Percentiles rank a stretch among this genome's conserved stretches.
Evolutionary conservation across 2,797 vertebrate species (phyloP).

Genomic region (Helarctos malayanus): DNA sequence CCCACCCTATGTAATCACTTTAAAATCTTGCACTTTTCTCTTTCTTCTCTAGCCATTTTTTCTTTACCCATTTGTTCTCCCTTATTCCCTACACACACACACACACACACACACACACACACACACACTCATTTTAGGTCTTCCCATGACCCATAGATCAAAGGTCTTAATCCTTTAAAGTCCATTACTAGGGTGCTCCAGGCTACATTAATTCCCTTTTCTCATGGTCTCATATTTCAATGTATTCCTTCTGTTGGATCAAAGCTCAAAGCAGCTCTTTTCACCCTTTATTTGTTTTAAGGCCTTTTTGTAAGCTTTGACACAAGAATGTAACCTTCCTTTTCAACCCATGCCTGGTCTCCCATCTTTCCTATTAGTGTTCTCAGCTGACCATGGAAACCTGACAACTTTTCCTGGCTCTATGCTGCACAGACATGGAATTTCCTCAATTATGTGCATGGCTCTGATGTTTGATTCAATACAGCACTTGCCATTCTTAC

Average conservation of each 20-base stretch:
- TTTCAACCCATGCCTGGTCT: background rate
- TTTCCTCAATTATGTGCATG: constrained; percentile 33
- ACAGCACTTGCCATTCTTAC: constrained; percentile 51
- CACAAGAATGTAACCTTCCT: constrained; percentile 16
- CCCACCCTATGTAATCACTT: background rate
- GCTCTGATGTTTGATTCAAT: background rate
- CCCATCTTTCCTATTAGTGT: constrained; percentile 19
- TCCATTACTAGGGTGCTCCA: background rate
- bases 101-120: background rate
- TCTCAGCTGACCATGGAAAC: background rate
- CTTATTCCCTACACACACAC: background rate
- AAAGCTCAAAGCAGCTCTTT: background rate
- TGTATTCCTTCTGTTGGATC: constrained; percentile 37
- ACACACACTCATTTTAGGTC: background rate
- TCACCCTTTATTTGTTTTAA: constrained; percentile 5
- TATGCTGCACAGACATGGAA: background rate
- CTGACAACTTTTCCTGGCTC: constrained; percentile 24
- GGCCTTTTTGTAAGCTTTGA: background rate
- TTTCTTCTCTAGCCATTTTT: background rate
- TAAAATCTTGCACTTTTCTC: background rate
- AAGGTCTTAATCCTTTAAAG: constrained; percentile 24
- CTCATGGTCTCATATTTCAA: background rate
- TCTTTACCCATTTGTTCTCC: background rate
- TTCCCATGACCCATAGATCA: constrained; percentile 30
- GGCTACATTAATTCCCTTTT: background rate